Percentiles rank a stretch among this genome's conserved stretches.
Evolutionary conservation across 2,888 invertebrate genomes (phyloP).

Genomic region (Mythimna loreyi): DNA sequence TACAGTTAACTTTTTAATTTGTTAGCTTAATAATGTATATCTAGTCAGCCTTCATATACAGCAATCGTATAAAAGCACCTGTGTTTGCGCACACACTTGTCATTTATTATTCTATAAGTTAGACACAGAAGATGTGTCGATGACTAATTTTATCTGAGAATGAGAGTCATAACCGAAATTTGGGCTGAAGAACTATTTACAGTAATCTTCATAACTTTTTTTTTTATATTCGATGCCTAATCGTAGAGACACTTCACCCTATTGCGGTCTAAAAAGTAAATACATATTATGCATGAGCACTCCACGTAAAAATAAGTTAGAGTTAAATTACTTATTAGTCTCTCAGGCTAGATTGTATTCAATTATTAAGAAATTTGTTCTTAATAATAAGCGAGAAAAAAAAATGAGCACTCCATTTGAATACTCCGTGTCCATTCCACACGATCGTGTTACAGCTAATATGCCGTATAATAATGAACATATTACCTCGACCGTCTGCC

Average conservation of each 20-base stretch:
- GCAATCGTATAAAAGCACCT: not conserved
- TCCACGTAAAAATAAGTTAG: too few species aligned
- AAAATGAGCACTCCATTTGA: constrained; percentile 15
- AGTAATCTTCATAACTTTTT: too few species aligned
- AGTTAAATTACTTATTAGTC: too few species aligned
- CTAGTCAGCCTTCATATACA: not conserved
- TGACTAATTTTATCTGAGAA: not conserved
- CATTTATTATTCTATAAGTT: not conserved
- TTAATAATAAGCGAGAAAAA: too few species aligned
- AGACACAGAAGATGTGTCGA: too few species aligned
- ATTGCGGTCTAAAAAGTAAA: not conserved
- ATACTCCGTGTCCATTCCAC: constrained; percentile 10
- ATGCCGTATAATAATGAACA: constrained; percentile 68
- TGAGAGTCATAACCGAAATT: not conserved
- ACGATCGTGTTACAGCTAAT: constrained; percentile 45
- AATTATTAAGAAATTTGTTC: too few species aligned
- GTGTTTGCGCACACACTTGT: not conserved
- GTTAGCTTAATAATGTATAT: not conserved
- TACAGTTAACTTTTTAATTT: not conserved
- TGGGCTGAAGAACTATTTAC: not conserved
- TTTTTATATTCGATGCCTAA: too few species aligned
- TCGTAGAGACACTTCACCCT: not conserved
- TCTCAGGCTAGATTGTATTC: too few species aligned
- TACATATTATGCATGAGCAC: too few species aligned
- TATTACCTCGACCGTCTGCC: constrained; percentile 70